Conservation (phyloP, 2,797 vertebrate species). For the Paramormyrops hopkinsi region DNA sequence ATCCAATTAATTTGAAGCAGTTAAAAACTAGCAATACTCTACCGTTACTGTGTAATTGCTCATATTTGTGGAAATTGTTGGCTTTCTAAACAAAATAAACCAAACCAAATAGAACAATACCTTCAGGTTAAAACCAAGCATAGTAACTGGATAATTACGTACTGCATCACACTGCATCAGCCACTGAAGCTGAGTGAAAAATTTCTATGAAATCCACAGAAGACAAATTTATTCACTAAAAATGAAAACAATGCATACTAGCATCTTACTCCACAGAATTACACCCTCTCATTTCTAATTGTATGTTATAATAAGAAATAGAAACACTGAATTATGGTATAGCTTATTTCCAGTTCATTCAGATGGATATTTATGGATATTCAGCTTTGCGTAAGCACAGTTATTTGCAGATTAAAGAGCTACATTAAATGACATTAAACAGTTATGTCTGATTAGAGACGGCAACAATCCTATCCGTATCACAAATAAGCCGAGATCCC, state of each 20-base stretch:
- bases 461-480: background rate
- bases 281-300: background rate
- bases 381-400: background rate
- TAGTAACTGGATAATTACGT: background rate
- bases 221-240: background rate
- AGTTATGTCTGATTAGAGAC: background rate
- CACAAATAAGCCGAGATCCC: background rate
- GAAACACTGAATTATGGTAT: conserved; percentile 31
- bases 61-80: background rate
- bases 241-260: background rate
- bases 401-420: background rate
- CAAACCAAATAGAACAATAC: background rate
- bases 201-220: background rate
- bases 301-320: background rate
- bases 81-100: background rate
- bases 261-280: background rate
- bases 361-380: conserved; percentile 33
- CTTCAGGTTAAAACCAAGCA: background rate
- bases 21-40: background rate
- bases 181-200: background rate
- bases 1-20: background rate
- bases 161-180: background rate
- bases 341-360: conserved; percentile 28
- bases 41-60: background rate
- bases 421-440: background rate